Conservation (phyloP, 1,140 invertebrate species). For the Leptinotarsa lineolata region DNA sequence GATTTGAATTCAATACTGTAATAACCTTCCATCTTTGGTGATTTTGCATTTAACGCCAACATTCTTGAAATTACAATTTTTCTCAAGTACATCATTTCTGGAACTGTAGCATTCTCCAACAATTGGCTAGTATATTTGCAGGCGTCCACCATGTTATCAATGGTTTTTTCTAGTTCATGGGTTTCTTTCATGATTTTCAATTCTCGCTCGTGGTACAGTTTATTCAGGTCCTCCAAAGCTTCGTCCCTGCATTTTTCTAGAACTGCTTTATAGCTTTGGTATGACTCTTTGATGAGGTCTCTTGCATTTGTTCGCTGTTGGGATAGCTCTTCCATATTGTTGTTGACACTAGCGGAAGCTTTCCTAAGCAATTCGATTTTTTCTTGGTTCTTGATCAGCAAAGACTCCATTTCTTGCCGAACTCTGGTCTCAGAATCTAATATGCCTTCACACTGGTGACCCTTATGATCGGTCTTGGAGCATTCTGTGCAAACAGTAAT, state of each 20-base stretch:
- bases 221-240: conserved; percentile 74
- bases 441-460: conserved; percentile 79
- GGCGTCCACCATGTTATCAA: conserved; percentile 71
- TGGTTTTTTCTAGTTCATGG: conserved; percentile 73
- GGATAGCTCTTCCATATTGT: conserved; percentile 81
- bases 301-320: conserved; percentile 85
- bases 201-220: conserved; percentile 81
- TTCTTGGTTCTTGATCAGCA: conserved; percentile 73
- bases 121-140: conserved; percentile 80
- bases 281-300: conserved; percentile 82
- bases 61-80: conserved; percentile 76
- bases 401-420: conserved; percentile 72
- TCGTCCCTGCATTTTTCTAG: conserved; percentile 62
- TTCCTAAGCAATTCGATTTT: conserved; percentile 77
- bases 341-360: conserved; percentile 72
- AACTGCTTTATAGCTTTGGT: conserved; percentile 57
- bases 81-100: conserved; percentile 81
- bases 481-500: conserved; percentile 84
- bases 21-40: conserved; percentile 74
- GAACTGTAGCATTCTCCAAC: conserved; percentile 78
- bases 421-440: conserved; percentile 73
- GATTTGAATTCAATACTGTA: conserved; percentile 82
- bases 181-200: conserved; percentile 69
- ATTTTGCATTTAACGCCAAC: conserved; percentile 74
- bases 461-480: conserved; percentile 76